These are phyloP conservation scores for Morbakka virulenta DNA, from an alignment of 30 jellyfish, hydroid and myxozoan species.

Conservation along the genomic window DNA sequence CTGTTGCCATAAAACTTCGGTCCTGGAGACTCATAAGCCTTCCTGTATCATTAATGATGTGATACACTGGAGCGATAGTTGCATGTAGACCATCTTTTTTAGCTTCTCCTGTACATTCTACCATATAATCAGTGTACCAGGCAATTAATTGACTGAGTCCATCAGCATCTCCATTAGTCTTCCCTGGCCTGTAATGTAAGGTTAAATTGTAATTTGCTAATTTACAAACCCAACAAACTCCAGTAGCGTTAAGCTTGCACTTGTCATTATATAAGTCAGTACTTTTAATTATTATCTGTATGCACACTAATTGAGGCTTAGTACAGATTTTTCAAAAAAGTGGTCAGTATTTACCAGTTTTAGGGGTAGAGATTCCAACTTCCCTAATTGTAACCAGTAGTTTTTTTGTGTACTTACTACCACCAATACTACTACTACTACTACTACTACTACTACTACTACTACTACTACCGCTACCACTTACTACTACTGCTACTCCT, in stretches of 20 bases:
- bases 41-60: no score
- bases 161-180: conserved; percentile 36
- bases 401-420: no score
- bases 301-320: conserved; percentile 20
- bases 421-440: no score
- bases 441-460: no score
- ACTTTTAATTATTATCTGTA: conserved; percentile 34
- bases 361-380: conserved; percentile 55
- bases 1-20: no score
- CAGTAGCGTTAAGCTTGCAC: conserved; percentile 51
- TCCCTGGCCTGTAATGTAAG: conserved; percentile 38
- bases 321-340: conserved; percentile 36
- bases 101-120: neutral
- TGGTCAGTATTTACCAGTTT: conserved; percentile 45
- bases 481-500: no score
- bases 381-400: no score
- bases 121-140: conserved; percentile 9
- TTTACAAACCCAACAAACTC: conserved; percentile 49
- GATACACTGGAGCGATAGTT: no score
- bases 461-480: no score
- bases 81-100: neutral
- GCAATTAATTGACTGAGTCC: conserved; percentile 3
- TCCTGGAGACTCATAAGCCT: no score
- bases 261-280: conserved; percentile 41
- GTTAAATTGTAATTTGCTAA: conserved; percentile 40